Evolutionary conservation across 2,888 invertebrate genomes (phyloP).

Genomic region (Pecten maximus): DNA sequence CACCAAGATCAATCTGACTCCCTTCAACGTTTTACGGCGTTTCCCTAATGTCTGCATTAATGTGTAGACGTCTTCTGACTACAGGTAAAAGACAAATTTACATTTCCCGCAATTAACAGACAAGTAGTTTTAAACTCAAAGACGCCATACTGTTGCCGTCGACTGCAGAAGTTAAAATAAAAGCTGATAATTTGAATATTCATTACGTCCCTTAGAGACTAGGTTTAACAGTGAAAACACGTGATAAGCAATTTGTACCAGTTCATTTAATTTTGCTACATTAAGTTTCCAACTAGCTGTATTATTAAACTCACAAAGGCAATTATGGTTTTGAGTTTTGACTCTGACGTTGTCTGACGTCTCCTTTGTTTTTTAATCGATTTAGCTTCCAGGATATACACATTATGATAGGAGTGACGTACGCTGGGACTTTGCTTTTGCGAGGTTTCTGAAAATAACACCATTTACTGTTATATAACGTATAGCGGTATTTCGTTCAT

Average conservation of each 20-base stretch:
- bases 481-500: background rate
- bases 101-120: slow-evolving; percentile 12
- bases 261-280: slow-evolving; percentile 33
- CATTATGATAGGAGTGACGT: background rate
- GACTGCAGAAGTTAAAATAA: slow-evolving; percentile 33
- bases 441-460: background rate
- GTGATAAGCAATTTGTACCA: slow-evolving; percentile 33
- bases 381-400: background rate
- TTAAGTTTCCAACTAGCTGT: slow-evolving; percentile 29
- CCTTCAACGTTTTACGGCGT: background rate
- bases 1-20: background rate
- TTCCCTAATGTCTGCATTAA: slow-evolving; percentile 22
- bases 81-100: slow-evolving; percentile 35
- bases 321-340: slow-evolving; percentile 28
- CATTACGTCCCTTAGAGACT: background rate
- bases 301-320: slow-evolving; percentile 33
- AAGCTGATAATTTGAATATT: slow-evolving; percentile 35
- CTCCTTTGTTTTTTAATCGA: slow-evolving; percentile 2
- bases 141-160: slow-evolving; percentile 20
- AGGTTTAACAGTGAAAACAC: slow-evolving; percentile 16
- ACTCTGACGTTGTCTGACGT: slow-evolving; percentile 33
- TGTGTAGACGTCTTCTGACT: background rate
- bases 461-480: background rate
- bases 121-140: slow-evolving; percentile 2
- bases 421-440: background rate